Percentiles rank a stretch among this genome's conserved stretches.
Conservation (phyloP, 23 tunicate species). For the Trididemnum clinides region DNA sequence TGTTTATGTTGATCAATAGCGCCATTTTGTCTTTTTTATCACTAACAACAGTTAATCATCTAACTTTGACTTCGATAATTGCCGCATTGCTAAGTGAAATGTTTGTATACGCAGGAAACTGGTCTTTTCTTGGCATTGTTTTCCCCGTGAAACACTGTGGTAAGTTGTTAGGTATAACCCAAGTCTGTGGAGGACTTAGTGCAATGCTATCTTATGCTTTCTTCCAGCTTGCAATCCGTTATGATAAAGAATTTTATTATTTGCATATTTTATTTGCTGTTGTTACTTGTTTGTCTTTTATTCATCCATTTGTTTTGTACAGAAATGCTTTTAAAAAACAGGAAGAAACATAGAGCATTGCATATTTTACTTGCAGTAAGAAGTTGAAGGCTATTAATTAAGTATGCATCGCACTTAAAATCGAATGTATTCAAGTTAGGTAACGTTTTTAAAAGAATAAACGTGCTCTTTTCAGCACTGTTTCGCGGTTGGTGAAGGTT, state of each 20-base stretch:
- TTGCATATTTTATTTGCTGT: neutral
- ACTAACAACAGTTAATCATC: neutral
- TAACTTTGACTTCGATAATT: neutral
- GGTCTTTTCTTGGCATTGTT: neutral
- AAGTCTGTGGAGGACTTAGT: neutral
- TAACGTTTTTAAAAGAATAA: too few species aligned
- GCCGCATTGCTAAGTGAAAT: neutral
- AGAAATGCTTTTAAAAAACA: too few species aligned
- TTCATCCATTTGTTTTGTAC: neutral
- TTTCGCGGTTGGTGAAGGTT: too few species aligned
- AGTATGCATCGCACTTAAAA: too few species aligned
- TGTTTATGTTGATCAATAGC: neutral
- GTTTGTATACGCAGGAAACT: conserved; percentile 3
- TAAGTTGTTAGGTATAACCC: neutral
- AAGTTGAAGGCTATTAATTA: too few species aligned
- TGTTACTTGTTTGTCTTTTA: neutral
- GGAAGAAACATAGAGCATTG: too few species aligned
- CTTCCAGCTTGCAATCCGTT: neutral
- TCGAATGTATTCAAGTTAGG: too few species aligned
- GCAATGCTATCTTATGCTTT: neutral
- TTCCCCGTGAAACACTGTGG: conserved; percentile 2
- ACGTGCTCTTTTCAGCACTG: too few species aligned
- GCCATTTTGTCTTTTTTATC: neutral
- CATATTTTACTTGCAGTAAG: too few species aligned
- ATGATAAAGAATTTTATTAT: neutral